Evolutionary conservation across 2,888 invertebrate species (phyloP).

Genomic region (Tuta absoluta): DNA sequence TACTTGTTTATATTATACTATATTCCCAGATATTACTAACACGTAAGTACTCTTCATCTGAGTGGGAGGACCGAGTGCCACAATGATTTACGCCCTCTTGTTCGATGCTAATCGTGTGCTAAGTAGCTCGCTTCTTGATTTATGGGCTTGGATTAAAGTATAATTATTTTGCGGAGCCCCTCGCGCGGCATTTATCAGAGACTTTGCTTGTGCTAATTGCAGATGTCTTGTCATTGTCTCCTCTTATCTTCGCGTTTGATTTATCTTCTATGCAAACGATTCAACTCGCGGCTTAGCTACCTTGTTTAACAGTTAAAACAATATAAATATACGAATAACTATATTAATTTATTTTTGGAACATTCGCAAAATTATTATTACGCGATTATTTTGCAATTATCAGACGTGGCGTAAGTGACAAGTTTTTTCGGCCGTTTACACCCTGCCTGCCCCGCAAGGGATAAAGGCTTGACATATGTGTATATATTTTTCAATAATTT

Average conservation of each 20-base stretch:
- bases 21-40: constrained; percentile 18
- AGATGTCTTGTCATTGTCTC: constrained; percentile 38
- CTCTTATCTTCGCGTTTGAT: constrained; percentile 34
- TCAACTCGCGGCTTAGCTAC: background rate
- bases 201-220: constrained; percentile 38
- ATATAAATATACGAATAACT: too few species aligned
- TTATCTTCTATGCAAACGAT: constrained; percentile 33
- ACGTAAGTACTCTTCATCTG: constrained; percentile 24
- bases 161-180: constrained; percentile 49
- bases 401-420: too few species aligned
- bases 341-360: too few species aligned
- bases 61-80: constrained; percentile 36
- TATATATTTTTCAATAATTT: too few species aligned
- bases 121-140: constrained; percentile 57
- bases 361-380: too few species aligned
- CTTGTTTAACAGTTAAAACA: background rate
- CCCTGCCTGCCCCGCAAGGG: too few species aligned
- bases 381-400: too few species aligned
- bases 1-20: background rate
- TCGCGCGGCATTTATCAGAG: constrained; percentile 34
- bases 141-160: constrained; percentile 53
- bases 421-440: too few species aligned
- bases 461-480: too few species aligned
- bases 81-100: constrained; percentile 71
- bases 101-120: constrained; percentile 75